Base-by-base conservation (phyloP, 1,140 invertebrate genomes). In the Drosophila auraria region DNA sequence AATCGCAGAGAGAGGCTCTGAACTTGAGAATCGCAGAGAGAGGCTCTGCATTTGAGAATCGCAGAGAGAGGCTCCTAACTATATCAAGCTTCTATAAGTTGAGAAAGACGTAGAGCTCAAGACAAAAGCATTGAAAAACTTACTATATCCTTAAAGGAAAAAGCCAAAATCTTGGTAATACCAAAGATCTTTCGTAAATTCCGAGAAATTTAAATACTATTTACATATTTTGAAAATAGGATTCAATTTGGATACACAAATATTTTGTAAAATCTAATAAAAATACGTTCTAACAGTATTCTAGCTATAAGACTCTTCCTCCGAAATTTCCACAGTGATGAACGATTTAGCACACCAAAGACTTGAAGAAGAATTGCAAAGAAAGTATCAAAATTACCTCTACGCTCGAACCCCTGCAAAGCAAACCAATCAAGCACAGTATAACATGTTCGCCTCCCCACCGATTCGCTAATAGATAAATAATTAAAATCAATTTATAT, bases 401-500 rank as follows among this genome's bases (percentile, higher is more conserved):
- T 15, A 20, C 30, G 17, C 40, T 27, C 7, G 27, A 72, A 50
- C 40, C 62, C 40, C 59, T 30, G 12, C 36, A 12, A 38, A 45
- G 30, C 38, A 9, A 56, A 30, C 59, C 72, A 77, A 77, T 77
- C 72, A 59, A 77, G 33, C 36, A 65, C 27, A 56, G 58, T 76
- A 63, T 50, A 58, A 53, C 47, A 49, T 42, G 38, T 83, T 84
- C 78, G 82, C 69, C 65, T 60, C 78, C 68, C 78, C 56, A 76
- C 74, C 84, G 74, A 58, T 82, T 83, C 56, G 83, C 82, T 90
- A 90, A 90, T 90, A 90, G 86, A 86, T 82, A 90, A 90, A 90
- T 90, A 90, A 90, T 90, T 90, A 90, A 90, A 90, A 91, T 90
- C 86, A 90, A 90, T 90, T 90, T 90, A 90, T 90, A 89, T 90